Base-by-base conservation (phyloP, 1,140 invertebrate genomes). In the Epicauta chinensis region DNA sequence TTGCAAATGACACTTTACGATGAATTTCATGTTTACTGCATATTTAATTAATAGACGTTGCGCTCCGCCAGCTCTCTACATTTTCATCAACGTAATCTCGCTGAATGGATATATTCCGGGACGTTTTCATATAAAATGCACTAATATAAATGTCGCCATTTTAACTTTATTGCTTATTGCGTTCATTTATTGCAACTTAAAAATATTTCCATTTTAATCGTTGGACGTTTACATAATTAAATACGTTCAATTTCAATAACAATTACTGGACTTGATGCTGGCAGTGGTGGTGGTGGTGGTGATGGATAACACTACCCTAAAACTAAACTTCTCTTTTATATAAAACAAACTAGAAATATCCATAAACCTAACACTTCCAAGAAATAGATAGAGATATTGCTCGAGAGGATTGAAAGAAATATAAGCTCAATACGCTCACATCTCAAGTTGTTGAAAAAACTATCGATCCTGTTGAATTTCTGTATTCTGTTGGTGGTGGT, bases 1-100 rank as follows among this genome's bases (percentile, higher is more conserved):
- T 43, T 54, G 56, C 49, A 55, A 61, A 58, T 50, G 59, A 61
- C 52, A 56, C 40, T 56, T 61, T 51, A 55, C 54, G 53, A 61
- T 58, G 54, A 56, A 61, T 58, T 61, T 55, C 56, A 55, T 61
- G 59, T 61, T 61, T 54, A 58, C 35, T 61, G 56, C 56, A 58
- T 61, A 61, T 61, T 57, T 61, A 60, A 60, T 60, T 60, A 60
- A 60, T 56, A 56, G 48, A 49, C 38, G 41, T 42, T 51, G 38
- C 48, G 49, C 42, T 43, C 29, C 42, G 41, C 15, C 34, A 32
- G 36, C 49, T 42, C 29, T 41, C 30, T 56, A 56, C 48, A 51
- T 47, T 51, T 56, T 56, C 48, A 47, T 51, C 48, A 47, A 40
- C 44, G 38, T 43, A 43, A 38, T 44, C 40, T 44, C 50, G 11